These are phyloP conservation scores for Drosophila sechellia DNA, from an alignment of 1,140 invertebrate species.

Conservation along the genomic window DNA sequence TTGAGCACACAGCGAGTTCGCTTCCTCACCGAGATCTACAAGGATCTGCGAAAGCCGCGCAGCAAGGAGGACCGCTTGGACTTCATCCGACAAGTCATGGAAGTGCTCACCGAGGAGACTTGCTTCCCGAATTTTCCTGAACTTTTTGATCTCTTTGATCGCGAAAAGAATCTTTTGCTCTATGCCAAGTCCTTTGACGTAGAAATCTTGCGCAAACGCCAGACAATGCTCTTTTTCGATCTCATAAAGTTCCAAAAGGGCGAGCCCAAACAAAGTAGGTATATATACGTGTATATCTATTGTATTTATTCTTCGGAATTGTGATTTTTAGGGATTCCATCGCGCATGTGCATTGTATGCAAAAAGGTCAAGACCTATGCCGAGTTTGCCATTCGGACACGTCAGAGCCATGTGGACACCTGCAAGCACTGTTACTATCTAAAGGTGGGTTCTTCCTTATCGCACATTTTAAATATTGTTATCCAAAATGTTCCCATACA, in stretches of 20 bases:
- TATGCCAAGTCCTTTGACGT: conserved; percentile 72
- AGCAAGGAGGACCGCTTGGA: conserved; percentile 59
- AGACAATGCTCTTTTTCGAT: conserved; percentile 74
- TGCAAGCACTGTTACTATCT: conserved; percentile 80
- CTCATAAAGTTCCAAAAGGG: conserved; percentile 72
- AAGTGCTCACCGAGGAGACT: conserved; percentile 60
- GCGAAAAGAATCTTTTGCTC: conserved; percentile 75
- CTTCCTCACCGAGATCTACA: conserved; percentile 86
- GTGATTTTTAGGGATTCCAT: conserved; percentile 38
- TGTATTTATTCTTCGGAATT: not conserved
- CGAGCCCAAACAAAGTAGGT: conserved; percentile 44
- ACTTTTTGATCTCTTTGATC: conserved; percentile 78
- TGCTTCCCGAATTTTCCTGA: conserved; percentile 74
- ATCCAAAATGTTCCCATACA: no score
- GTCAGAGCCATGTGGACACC: conserved; percentile 78
- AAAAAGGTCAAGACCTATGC: conserved; percentile 71
- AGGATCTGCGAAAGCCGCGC: conserved; percentile 70
- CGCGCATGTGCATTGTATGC: conserved; percentile 80
- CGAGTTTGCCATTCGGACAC: conserved; percentile 74
- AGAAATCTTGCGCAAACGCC: conserved; percentile 73
- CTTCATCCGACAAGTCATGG: conserved; percentile 59
- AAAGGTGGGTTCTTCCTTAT: conserved; percentile 47
- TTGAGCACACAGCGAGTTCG: conserved; percentile 87
- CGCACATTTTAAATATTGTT: not conserved
- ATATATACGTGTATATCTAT: no score